These are phyloP conservation scores for Hyla sarda DNA, from an alignment of 2,113 vertebrate species.

Conservation along the genomic window DNA sequence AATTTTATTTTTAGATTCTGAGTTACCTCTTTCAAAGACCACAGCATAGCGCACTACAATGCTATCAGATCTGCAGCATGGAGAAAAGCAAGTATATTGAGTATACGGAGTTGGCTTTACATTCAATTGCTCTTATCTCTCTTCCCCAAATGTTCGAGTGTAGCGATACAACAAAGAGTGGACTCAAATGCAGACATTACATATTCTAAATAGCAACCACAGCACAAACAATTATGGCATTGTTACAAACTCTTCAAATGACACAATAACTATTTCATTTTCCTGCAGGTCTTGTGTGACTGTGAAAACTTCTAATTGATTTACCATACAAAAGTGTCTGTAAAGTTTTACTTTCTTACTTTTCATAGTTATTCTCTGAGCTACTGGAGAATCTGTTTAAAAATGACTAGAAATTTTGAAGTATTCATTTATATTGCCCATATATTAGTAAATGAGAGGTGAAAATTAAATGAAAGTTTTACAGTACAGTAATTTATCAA, in stretches of 20 bases:
- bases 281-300: background rate
- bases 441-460: no score
- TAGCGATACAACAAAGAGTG: background rate
- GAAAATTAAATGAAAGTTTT: no score
- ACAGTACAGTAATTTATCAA: no score
- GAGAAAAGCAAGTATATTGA: constrained; percentile 48
- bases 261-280: background rate
- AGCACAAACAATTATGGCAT: background rate
- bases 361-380: no score
- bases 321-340: background rate
- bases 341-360: background rate
- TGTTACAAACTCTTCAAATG: background rate
- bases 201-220: background rate
- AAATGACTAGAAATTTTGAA: no score
- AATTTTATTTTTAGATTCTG: constrained; percentile 64
- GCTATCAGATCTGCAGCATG: constrained; percentile 75
- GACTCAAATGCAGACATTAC: background rate
- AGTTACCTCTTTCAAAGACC: constrained; percentile 76
- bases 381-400: no score
- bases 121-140: constrained; percentile 39
- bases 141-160: constrained; percentile 17
- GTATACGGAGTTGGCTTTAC: constrained; percentile 18
- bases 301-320: background rate
- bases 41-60: constrained; percentile 77
- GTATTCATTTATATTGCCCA: no score